Percentiles rank a stretch among this genome's conserved stretches.
Evolutionary conservation across 2,797 vertebrate species (phyloP).

Genomic region (Poecilia wingei): DNA sequence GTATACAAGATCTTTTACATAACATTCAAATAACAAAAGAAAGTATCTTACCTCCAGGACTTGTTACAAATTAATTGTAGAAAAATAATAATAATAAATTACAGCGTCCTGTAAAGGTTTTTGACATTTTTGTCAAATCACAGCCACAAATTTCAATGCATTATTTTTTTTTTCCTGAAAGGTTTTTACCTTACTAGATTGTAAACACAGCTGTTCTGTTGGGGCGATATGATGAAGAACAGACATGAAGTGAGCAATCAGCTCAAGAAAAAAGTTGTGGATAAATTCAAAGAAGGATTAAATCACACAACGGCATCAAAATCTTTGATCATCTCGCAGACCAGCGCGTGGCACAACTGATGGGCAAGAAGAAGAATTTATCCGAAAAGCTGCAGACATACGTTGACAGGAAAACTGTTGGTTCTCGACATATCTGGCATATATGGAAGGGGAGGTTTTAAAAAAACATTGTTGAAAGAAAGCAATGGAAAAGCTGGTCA

Average conservation of each 20-base stretch:
- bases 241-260: not conserved
- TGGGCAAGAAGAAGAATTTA: not conserved
- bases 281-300: not conserved
- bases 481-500: not conserved
- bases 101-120: not conserved
- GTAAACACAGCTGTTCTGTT: not conserved
- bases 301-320: not conserved
- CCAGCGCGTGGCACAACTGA: not conserved
- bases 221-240: not conserved
- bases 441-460: not conserved
- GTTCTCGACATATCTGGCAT: not conserved
- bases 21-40: not conserved
- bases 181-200: not conserved
- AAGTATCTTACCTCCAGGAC: not conserved
- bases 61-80: not conserved
- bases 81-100: not conserved
- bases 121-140: not conserved
- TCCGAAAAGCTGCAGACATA: not conserved
- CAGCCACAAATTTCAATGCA: too few relatives aligned
- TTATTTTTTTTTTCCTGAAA: not conserved
- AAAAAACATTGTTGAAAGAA: not conserved
- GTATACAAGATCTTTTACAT: not conserved
- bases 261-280: not conserved
- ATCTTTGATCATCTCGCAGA: not conserved
- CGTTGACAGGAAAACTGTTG: not conserved